Percentiles rank a stretch among this genome's conserved stretches.
These are phyloP conservation scores for Centroberyx gerrardi DNA, from an alignment of 2,797 vertebrate genomes.

Conservation along the genomic window DNA sequence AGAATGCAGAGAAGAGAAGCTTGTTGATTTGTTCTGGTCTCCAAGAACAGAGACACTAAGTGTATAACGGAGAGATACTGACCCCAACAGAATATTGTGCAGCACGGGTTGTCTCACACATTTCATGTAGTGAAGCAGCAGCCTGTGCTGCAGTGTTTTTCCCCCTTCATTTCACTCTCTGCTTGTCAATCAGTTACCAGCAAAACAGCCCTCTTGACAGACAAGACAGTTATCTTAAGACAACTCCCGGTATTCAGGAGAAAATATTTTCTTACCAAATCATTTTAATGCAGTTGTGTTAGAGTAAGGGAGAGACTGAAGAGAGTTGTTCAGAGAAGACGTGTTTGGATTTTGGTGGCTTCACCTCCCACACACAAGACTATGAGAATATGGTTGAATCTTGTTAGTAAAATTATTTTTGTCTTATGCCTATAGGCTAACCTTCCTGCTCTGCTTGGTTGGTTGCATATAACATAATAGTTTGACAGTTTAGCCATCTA, in stretches of 20 bases:
- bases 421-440: neutral
- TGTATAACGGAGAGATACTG: neutral
- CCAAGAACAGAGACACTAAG: neutral
- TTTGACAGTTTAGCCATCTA: neutral
- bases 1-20: neutral
- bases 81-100: neutral
- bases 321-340: neutral
- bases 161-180: too few species aligned
- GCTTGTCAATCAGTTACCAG: neutral
- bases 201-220: neutral
- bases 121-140: too few species aligned
- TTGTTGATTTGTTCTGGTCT: neutral
- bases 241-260: neutral
- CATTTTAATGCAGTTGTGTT: neutral
- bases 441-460: neutral
- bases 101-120: too few species aligned
- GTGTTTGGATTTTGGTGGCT: neutral
- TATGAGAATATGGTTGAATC: neutral
- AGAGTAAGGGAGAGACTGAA: neutral
- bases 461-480: neutral
- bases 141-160: too few species aligned
- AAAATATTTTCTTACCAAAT: neutral
- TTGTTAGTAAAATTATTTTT: neutral
- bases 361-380: neutral
- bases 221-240: neutral